These are phyloP conservation scores for Synodontis membranacea DNA, from an alignment of 2,113 vertebrate species.

Conservation along the genomic window DNA sequence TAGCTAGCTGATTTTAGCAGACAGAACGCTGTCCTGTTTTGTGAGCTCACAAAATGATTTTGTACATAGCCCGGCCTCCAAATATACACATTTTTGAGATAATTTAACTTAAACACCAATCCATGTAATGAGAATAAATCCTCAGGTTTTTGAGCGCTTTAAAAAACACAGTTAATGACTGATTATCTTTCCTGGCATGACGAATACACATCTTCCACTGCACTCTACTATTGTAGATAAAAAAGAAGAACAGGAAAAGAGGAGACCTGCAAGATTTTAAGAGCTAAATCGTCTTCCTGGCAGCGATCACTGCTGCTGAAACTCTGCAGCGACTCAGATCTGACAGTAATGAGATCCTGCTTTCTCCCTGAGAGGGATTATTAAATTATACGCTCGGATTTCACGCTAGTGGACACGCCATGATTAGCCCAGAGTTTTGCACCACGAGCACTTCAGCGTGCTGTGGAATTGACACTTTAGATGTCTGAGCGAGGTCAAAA, in stretches of 20 bases:
- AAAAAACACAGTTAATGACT: conserved; percentile 22
- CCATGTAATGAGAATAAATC: neutral
- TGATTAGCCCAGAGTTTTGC: conserved; percentile 32
- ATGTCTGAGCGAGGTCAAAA: conserved; percentile 25
- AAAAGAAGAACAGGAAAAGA: neutral
- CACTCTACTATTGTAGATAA: conserved; percentile 12
- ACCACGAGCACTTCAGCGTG: conserved; percentile 29
- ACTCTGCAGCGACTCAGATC: conserved; percentile 59
- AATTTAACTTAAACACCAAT: neutral
- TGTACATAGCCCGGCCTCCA: neutral
- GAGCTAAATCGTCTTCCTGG: conserved; percentile 48
- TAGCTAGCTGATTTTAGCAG: neutral
- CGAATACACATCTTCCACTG: conserved; percentile 13
- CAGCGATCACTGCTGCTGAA: conserved; percentile 28
- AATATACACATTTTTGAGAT: neutral
- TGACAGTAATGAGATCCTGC: conserved; percentile 75
- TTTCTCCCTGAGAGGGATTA: conserved; percentile 72
- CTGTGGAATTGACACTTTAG: conserved; percentile 27
- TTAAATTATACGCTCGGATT: conserved; percentile 70
- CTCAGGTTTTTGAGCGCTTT: no score
- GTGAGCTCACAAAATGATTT: neutral
- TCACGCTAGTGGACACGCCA: conserved; percentile 38
- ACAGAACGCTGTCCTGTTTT: neutral
- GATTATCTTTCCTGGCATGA: conserved; percentile 36
- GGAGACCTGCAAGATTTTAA: conserved; percentile 19